These are phyloP conservation scores for Drosophila neonasuta DNA, from an alignment of 2,888 invertebrate genomes.

Conservation along the genomic window DNA sequence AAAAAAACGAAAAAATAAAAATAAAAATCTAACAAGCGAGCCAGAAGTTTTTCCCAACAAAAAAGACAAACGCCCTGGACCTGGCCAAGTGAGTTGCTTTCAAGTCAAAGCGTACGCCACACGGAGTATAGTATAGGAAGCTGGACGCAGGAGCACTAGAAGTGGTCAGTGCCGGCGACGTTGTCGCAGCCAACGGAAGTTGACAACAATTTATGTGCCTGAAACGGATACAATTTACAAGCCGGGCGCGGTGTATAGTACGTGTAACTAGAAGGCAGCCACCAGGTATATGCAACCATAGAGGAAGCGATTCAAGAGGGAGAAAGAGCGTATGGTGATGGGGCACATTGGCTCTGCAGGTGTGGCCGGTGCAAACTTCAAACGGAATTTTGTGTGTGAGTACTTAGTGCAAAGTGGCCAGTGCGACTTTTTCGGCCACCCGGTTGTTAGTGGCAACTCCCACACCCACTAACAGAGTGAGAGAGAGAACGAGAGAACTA, in stretches of 20 bases:
- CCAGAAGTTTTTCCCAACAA: constrained; percentile 38
- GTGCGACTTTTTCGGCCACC: constrained; percentile 41
- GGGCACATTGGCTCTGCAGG: constrained; percentile 31
- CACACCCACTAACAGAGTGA: not conserved
- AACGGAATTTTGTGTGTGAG: constrained; percentile 75
- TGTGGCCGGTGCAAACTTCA: constrained; percentile 64
- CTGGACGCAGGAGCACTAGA: constrained; percentile 40
- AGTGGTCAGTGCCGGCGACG: constrained; percentile 76
- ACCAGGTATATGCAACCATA: not conserved
- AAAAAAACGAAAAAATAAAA: constrained; percentile 13
- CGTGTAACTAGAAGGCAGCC: constrained; percentile 39
- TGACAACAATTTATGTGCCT: constrained; percentile 80
- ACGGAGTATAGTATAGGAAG: constrained; percentile 24
- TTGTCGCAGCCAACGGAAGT: constrained; percentile 79
- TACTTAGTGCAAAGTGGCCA: constrained; percentile 74
- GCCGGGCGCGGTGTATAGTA: constrained; percentile 56
- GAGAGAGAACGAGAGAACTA: not conserved
- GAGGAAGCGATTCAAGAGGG: too few relatives aligned
- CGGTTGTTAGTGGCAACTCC: constrained; percentile 36
- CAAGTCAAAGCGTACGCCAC: constrained; percentile 64
- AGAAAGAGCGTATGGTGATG: constrained; percentile 1
- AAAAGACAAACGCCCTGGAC: constrained; percentile 49
- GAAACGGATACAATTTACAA: constrained; percentile 81
- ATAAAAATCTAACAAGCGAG: constrained; percentile 24
- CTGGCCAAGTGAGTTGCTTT: constrained; percentile 44